Base-by-base conservation (phyloP, 2,888 invertebrate species). In the Pediacus dermestoides region DNA sequence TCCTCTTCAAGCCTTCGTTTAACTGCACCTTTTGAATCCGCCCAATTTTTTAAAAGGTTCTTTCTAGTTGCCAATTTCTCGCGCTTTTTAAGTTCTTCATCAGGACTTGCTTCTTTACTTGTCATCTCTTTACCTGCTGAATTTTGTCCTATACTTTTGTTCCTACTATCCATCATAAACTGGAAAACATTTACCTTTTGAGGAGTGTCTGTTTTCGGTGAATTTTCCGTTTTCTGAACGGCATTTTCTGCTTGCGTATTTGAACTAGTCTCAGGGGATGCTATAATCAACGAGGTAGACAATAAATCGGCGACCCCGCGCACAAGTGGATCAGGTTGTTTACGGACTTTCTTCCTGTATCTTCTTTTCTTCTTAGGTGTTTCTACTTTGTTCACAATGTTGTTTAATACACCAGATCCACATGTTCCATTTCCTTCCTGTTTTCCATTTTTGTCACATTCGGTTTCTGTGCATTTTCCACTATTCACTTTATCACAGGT, bases 141-240 rank as follows among this genome's bases (percentile, higher is more conserved):
- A 66, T 82, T 83, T 12, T 67, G 64, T 2, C 82, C 82, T 44
- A 82, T 74, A 30, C 72, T 72, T 60, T 79, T 80, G 57, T 78
- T 76, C 46, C 81, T 71, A 10, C 78, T 77, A 47, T 77, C 78
- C 83, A 83, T 83, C 70, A 83, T 71, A 16, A 82, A 59, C 55
- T 78, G 71, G 63, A 83, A 83, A 18, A 79, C 82, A 73, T 82
- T 70, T 13, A 50, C 16, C 8, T 34, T 23, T 30, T 8, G 23
- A 10, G n/a, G n/a, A n/a, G n/a, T n/a, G n/a, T n/a, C n/a, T n/a
- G n/a, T n/a, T n/a, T n/a, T n/a, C n/a, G n/a, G n/a, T n/a, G n/a
- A n/a, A n/a, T n/a, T n/a, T n/a, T n/a, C n/a, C n/a, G n/a, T n/a
- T n/a, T n/a, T n/a, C n/a, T n/a, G n/a, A n/a, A n/a, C n/a, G n/a